Conservation (phyloP, 2,797 vertebrate genomes). For the Spondyliosoma cantharus region DNA sequence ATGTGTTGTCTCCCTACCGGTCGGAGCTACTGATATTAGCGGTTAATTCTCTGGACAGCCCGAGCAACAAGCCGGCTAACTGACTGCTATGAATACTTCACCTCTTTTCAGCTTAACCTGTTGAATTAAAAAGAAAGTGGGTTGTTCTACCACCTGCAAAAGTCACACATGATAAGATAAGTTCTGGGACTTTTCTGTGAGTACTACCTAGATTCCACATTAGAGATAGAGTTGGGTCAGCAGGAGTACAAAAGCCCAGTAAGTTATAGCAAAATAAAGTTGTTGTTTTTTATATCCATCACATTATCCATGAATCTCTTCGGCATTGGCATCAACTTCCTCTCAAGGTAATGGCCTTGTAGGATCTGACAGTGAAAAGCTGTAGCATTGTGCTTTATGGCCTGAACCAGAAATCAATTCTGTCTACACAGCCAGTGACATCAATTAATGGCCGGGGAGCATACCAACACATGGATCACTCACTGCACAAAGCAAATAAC, state of each 20-base stretch:
- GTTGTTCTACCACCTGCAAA: not conserved
- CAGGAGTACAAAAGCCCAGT: not conserved
- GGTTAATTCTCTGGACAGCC: no score
- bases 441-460: conserved; percentile 58
- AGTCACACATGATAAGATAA: not conserved
- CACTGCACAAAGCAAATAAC: conserved; percentile 49
- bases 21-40: no score
- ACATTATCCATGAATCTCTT: conserved; percentile 51
- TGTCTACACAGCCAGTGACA: conserved; percentile 57
- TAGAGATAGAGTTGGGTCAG: not conserved
- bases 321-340: conserved; percentile 45
- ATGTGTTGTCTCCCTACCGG: no score
- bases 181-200: not conserved
- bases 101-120: not conserved
- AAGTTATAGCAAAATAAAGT: not conserved
- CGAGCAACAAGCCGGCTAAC: no score
- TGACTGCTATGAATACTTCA: not conserved
- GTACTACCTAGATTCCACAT: not conserved
- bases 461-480: conserved; percentile 52
- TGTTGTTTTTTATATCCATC: conserved; percentile 22
- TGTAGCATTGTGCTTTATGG: conserved; percentile 65
- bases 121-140: not conserved
- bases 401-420: conserved; percentile 67
- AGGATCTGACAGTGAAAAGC: conserved; percentile 59
- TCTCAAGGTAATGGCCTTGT: conserved; percentile 65